Conservation (phyloP, 2,797 vertebrate species). For the Eupleurogrammus muticus region DNA sequence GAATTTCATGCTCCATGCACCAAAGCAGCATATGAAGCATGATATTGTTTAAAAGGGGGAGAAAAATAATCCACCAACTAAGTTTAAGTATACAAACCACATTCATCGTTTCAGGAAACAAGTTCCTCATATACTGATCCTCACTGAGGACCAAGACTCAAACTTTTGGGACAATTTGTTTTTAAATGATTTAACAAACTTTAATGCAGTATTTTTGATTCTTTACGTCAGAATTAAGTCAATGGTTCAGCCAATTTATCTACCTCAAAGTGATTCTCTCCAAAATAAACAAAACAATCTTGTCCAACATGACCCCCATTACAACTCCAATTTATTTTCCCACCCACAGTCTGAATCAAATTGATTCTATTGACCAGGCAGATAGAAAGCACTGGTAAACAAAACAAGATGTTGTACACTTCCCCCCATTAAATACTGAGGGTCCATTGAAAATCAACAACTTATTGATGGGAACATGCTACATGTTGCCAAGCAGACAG, state of each 20-base stretch:
- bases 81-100: background rate
- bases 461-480: constrained; percentile 64
- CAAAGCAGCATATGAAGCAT: background rate
- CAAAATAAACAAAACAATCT: constrained; percentile 57
- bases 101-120: constrained; percentile 21
- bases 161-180: background rate
- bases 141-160: constrained; percentile 10
- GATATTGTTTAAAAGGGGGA: constrained; percentile 13
- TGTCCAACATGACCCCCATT: constrained; percentile 68
- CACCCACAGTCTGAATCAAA: constrained; percentile 67
- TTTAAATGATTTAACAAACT: constrained; percentile 39
- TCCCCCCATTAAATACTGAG: constrained; percentile 65
- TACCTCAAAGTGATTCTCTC: constrained; percentile 44
- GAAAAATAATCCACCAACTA: constrained; percentile 12
- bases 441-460: constrained; percentile 72
- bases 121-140: constrained; percentile 14
- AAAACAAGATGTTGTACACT: constrained; percentile 68
- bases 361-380: constrained; percentile 70
- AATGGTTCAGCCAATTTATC: constrained; percentile 24
- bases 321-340: constrained; percentile 71
- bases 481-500: constrained; percentile 62
- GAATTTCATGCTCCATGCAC: constrained; percentile 3
- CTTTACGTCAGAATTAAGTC: constrained; percentile 29
- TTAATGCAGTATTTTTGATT: constrained; percentile 21
- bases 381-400: constrained; percentile 67